These are phyloP conservation scores for Amiota minor DNA, from an alignment of 2,888 invertebrate species.

Conservation along the genomic window DNA sequence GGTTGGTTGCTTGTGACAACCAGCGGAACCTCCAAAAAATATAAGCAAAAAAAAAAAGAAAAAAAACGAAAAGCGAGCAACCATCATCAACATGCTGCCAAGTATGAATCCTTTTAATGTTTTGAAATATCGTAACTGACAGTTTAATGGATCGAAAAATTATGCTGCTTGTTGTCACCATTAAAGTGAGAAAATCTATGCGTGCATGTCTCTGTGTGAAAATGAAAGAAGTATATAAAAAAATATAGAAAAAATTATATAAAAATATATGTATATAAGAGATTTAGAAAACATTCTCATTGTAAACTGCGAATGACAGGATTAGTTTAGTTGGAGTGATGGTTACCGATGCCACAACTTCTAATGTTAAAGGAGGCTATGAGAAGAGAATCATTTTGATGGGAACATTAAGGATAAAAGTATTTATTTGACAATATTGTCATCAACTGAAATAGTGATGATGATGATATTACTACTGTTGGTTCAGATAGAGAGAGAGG, in stretches of 20 bases:
- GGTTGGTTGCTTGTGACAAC: not conserved
- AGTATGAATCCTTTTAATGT: conserved; percentile 38
- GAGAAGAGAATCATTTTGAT: no score
- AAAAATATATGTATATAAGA: conserved; percentile 22
- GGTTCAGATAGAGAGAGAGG: no score
- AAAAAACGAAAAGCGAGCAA: not conserved
- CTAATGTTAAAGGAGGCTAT: no score
- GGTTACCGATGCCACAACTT: no score
- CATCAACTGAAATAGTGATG: no score
- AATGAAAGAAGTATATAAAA: not conserved
- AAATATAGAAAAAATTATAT: conserved; percentile 2
- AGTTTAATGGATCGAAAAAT: conserved; percentile 65
- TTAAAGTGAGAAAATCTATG: conserved; percentile 32
- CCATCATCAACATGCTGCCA: conserved; percentile 14
- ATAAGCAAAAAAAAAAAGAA: no score
- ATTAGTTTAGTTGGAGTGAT: not conserved
- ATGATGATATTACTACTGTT: no score
- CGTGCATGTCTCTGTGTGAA: not conserved
- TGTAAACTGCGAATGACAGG: conserved; percentile 42
- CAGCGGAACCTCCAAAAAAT: no score
- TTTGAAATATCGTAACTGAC: conserved; percentile 59
- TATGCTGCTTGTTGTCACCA: conserved; percentile 55
- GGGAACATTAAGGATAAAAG: no score
- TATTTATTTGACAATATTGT: no score
- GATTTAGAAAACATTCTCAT: not conserved